Base-by-base conservation (phyloP, 1,140 invertebrate species). In the Mylabris phalerata region DNA sequence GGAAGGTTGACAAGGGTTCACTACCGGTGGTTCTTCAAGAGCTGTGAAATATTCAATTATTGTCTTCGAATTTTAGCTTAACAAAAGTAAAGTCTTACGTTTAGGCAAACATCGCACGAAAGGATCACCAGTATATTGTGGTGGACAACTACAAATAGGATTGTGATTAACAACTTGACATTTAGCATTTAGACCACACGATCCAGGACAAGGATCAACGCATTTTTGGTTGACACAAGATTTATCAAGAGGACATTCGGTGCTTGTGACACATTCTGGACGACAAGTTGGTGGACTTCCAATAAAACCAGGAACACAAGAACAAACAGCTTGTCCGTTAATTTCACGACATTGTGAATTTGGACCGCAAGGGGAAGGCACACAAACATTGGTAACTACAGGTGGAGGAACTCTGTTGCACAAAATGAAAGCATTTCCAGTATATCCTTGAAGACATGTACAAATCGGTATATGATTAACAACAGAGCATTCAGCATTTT, bases 311-410 rank as follows among this genome's bases (percentile, higher is more conserved):
- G 80, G 67, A 40, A 85, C 74, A 68, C 91, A 93, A 55, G 82
- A 86, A 65, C 91, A 93, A 61, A 87, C 82, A 2, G 90, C 85
- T 3, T 84, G 87, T 66, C 92, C 88, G 57, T 88, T 87, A 3
- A 88, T 79, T n/a, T 89, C 87, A 55, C 83, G 77, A 68, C 92
- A 94, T 66, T 85, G 80, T 25, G 87, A 85, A 75, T 90, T 91
- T 45, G 79, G 78, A 27, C 90, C 90, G 71, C 91, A 93, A n/a
- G 89, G 89, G 44, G 88, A 89, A 38, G 88, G 87, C 43, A 81
- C 68, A 70, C 91, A 93, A 25, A 88, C 87, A 73, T 88, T 82
- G 66, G 77, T 71, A 39, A 75, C 71, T 61, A 78, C 71, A 57
- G 74, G 69, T 66, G 67, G 76, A 51, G 76, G 56, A 63, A 40